These are phyloP conservation scores for Caenorhabditis sulstoni DNA, from an alignment of 2,888 invertebrate species.

Conservation along the genomic window DNA sequence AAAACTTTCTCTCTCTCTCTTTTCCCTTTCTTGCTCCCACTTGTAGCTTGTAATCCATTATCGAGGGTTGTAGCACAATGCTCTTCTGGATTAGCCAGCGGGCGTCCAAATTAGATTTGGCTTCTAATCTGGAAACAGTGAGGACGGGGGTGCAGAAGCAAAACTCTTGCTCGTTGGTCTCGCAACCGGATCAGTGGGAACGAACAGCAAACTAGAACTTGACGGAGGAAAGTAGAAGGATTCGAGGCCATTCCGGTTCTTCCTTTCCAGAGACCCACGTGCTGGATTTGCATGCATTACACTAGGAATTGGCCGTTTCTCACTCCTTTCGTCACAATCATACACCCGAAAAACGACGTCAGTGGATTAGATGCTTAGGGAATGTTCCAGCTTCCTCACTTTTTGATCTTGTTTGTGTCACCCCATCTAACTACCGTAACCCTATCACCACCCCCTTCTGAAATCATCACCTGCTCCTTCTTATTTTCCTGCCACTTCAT, in stretches of 20 bases:
- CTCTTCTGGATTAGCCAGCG: conserved; percentile 25
- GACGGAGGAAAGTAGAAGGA: not conserved
- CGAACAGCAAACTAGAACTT: not conserved
- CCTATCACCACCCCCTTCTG: no score
- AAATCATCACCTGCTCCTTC: no score
- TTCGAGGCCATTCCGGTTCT: conserved; percentile 14
- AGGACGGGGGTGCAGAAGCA: not conserved
- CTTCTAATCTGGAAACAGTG: conserved; percentile 51
- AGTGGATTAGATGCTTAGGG: no score
- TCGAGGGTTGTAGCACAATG: conserved; percentile 6
- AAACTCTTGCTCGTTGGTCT: conserved; percentile 17
- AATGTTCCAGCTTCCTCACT: not conserved
- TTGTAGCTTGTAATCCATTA: conserved; percentile 56
- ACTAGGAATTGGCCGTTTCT: conserved; percentile 1
- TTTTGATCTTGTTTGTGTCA: conserved; percentile 3
- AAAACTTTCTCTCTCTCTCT: not conserved
- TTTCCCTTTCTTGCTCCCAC: conserved; percentile 3
- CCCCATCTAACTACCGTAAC: not conserved
- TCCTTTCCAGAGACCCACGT: conserved; percentile 24
- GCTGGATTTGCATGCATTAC: conserved; percentile 36
- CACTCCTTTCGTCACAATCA: no score
- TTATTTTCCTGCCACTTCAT: no score
- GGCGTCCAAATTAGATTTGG: conserved; percentile 51
- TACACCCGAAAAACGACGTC: no score
- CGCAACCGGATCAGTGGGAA: conserved; percentile 6